Conservation (phyloP, 2,888 invertebrate species). For the Euphydryas editha region DNA sequence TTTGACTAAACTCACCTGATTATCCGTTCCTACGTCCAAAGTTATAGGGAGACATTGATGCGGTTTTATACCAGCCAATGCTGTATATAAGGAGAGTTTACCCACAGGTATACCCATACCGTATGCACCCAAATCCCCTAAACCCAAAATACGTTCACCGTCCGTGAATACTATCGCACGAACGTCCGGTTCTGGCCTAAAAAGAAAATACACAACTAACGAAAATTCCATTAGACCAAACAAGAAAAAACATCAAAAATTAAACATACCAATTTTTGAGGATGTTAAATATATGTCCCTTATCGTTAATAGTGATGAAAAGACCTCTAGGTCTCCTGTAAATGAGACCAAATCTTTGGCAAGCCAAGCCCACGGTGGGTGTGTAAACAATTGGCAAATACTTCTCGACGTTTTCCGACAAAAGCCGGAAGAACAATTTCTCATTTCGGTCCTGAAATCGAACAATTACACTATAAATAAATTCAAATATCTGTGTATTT, state of each 20-base stretch:
- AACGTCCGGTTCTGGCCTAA: constrained; percentile 86
- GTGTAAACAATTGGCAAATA: constrained; percentile 99
- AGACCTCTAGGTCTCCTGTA: constrained; percentile 97
- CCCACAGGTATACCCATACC: constrained; percentile 17
- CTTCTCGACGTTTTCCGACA: constrained; percentile 96
- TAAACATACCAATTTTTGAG: constrained; percentile 93
- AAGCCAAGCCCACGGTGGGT: constrained; percentile 98
- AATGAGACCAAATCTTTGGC: constrained; percentile 98
- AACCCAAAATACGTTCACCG: constrained; percentile 3
- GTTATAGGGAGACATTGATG: constrained; percentile 97
- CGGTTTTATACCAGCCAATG: constrained; percentile 97
- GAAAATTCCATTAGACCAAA: constrained; percentile 83
- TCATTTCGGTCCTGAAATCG: constrained; percentile 95
- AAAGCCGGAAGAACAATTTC: constrained; percentile 95
- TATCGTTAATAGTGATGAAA: constrained; percentile 97
- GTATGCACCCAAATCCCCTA: constrained; percentile 88
- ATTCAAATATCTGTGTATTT: constrained; percentile 31
- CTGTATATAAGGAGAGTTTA: constrained; percentile 94
- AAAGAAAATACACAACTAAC: constrained; percentile 92
- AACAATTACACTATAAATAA: constrained; percentile 39
- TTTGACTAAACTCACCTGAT: constrained; percentile 82
- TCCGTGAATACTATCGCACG: constrained; percentile 18
- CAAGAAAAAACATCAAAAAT: background rate
- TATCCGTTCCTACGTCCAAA: constrained; percentile 97
- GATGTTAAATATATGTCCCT: constrained; percentile 95